Percentiles rank a stretch among this genome's conserved stretches.
phyloP scores from a whole-genome alignment of 2,797 vertebrate genomes.

The Zalophus californianus region DNA sequence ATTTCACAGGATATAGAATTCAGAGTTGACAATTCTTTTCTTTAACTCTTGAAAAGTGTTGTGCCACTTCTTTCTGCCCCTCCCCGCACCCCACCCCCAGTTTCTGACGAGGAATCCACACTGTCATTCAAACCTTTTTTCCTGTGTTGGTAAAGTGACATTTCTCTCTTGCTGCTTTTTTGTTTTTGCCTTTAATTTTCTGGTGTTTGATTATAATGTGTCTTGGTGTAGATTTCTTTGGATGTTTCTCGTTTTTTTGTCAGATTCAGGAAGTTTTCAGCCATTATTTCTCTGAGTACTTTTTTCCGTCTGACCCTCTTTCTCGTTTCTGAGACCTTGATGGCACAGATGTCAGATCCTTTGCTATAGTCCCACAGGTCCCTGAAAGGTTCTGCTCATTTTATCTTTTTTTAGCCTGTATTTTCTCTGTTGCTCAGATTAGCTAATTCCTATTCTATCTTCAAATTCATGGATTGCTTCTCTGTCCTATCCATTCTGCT shows the following conservation, averaged over 20 bases:
- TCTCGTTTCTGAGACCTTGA: neutral
- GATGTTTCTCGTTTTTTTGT: neutral
- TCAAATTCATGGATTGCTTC: neutral
- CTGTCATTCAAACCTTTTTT: neutral
- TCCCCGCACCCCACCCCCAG: rapidly evolving
- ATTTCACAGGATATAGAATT: conserved; percentile 20
- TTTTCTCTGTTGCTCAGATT: neutral
- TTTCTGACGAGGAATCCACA: neutral
- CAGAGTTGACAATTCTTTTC: neutral
- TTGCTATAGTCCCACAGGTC: neutral
- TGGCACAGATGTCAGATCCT: neutral
- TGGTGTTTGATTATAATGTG: neutral
- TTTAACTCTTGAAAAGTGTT: neutral
- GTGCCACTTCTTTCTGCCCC: neutral
- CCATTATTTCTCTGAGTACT: neutral
- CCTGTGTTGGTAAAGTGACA: neutral
- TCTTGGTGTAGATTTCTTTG: neutral
- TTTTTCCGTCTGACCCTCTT: neutral
- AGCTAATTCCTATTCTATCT: neutral
- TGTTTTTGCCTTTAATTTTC: conserved; percentile 3
- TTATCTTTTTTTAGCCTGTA: neutral
- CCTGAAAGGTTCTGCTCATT: neutral
- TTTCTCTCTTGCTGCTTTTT: neutral
- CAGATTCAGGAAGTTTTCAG: neutral
- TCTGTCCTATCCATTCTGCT: neutral